Evolutionary conservation across 2,797 vertebrate species (phyloP).

Genomic region (Lutjanus argentimaculatus): DNA sequence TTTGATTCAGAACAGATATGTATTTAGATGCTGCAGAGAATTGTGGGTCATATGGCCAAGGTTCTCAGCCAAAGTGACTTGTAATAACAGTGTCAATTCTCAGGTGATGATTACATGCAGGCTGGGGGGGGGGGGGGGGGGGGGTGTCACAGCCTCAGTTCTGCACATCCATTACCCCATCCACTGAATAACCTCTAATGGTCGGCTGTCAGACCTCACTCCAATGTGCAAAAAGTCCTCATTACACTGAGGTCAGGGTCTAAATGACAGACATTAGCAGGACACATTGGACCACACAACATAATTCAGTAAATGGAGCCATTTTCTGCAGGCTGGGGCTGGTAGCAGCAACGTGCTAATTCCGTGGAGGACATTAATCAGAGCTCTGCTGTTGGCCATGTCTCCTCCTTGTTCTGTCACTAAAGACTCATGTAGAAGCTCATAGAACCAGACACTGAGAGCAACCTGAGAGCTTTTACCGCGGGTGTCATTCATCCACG

Average conservation of each 20-base stretch:
- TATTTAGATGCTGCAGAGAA: not conserved
- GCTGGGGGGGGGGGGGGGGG: not conserved
- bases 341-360: not conserved
- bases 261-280: constrained; percentile 33
- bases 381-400: constrained; percentile 3
- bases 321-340: constrained; percentile 1
- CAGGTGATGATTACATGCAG: constrained; percentile 11
- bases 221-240: constrained; percentile 23
- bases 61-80: not conserved
- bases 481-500: not conserved
- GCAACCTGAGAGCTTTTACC: not conserved
- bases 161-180: constrained; percentile 10
- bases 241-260: constrained; percentile 8
- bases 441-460: not conserved
- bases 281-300: constrained; percentile 3
- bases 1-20: not conserved
- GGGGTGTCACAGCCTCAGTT: constrained; percentile 3
- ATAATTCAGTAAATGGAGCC: constrained; percentile 6
- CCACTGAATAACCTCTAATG: constrained; percentile 9
- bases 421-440: not conserved
- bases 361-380: constrained; percentile 8
- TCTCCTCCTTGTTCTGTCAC: not conserved
- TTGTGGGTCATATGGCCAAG: not conserved
- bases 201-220: constrained; percentile 9
- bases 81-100: constrained; percentile 4